A percentile compares a stretch with the other conserved stretches of the same genome.
These are phyloP conservation scores for Lithobates pipiens DNA, from an alignment of 2,797 vertebrate species.

Conservation along the genomic window DNA sequence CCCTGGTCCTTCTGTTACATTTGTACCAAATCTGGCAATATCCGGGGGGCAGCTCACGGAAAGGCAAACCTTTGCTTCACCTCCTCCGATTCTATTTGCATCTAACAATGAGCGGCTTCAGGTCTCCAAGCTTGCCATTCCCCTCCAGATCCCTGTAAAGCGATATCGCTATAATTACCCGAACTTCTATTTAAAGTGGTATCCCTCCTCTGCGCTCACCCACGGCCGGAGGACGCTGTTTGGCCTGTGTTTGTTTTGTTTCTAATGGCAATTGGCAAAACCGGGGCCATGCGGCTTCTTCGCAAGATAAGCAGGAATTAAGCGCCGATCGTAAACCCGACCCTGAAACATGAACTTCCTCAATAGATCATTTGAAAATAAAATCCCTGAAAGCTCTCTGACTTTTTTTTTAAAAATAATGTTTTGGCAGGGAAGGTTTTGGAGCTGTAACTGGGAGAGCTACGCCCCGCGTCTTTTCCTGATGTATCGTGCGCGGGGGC, in stretches of 20 bases:
- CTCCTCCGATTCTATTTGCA: background rate
- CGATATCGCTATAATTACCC: conserved; percentile 81
- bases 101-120: background rate
- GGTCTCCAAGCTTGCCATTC: conserved; percentile 4
- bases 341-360: conserved; percentile 60
- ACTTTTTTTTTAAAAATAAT: background rate
- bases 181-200: conserved; percentile 82
- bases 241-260: conserved; percentile 81
- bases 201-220: conserved; percentile 80
- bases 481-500: background rate
- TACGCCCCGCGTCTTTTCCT: background rate
- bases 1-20: no score
- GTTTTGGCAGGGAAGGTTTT: background rate
- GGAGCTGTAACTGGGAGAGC: no score
- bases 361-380: conserved; percentile 55
- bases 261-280: conserved; percentile 82
- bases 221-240: conserved; percentile 77
- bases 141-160: conserved; percentile 73
- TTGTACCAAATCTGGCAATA: no score
- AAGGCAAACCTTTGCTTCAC: background rate
- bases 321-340: conserved; percentile 75
- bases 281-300: conserved; percentile 65
- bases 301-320: conserved; percentile 77
- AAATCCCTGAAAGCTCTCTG: conserved; percentile 43
- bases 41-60: no score